Evolutionary conservation across 2,113 vertebrate species (phyloP).

Genomic region (Cathartes aura): DNA sequence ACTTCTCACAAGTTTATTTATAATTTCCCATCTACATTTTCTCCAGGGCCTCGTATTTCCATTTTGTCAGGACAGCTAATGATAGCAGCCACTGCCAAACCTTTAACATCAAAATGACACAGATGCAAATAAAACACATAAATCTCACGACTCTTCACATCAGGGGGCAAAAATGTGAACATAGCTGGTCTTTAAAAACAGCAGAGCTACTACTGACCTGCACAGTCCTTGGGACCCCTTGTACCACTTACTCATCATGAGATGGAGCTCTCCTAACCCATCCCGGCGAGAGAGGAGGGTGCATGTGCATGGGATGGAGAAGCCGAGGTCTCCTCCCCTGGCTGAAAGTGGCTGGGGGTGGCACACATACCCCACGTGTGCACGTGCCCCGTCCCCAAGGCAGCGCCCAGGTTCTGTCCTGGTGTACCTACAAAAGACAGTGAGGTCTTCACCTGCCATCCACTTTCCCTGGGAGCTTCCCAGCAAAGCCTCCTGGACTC

Average conservation of each 20-base stretch:
- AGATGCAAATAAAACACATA: not conserved
- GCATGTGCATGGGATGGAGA: not conserved
- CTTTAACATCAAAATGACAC: not conserved
- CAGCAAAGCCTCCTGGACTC: not conserved
- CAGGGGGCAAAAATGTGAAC: not conserved
- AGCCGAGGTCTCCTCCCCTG: not conserved
- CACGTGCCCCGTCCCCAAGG: accelerated
- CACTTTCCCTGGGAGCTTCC: not conserved
- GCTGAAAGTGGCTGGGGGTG: not conserved
- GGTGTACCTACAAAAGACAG: not conserved
- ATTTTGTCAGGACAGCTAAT: not conserved
- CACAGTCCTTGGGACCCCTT: not conserved
- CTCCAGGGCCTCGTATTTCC: not conserved
- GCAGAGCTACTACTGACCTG: not conserved
- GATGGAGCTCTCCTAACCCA: not conserved
- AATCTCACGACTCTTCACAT: not conserved
- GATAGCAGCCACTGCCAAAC: not conserved
- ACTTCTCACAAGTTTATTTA: not conserved
- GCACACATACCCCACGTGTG: accelerated
- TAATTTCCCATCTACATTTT: not conserved
- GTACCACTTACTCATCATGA: accelerated
- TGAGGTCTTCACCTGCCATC: not conserved
- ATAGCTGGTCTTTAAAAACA: not conserved
- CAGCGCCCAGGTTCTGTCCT: not conserved
- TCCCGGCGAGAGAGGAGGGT: accelerated